Percentiles rank a stretch among this genome's conserved stretches.
These are phyloP conservation scores for Charina bottae DNA, from an alignment of 2,113 vertebrate species.

Conservation along the genomic window DNA sequence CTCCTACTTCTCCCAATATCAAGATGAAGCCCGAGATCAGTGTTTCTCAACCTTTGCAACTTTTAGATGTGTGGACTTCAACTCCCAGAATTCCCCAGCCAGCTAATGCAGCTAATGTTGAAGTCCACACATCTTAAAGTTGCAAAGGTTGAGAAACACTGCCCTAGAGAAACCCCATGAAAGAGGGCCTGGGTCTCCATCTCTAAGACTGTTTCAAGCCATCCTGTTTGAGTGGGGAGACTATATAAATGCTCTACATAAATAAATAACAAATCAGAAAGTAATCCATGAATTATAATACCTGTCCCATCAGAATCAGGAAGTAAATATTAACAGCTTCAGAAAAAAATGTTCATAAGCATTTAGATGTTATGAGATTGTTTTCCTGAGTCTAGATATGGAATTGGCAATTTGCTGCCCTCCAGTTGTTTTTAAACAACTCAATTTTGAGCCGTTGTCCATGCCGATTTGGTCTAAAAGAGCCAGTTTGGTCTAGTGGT, in stretches of 20 bases:
- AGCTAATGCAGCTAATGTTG: no score
- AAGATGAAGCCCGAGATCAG: not conserved
- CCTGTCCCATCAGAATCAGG: not conserved
- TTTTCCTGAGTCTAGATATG: not conserved
- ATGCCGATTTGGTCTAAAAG: no score
- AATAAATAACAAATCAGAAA: not conserved
- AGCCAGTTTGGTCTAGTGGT: no score
- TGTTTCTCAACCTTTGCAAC: no score
- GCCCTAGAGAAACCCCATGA: no score
- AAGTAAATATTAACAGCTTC: not conserved
- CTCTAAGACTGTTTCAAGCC: not conserved
- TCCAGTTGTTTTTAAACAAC: not conserved
- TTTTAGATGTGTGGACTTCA: no score
- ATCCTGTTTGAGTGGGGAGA: not conserved
- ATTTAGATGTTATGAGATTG: not conserved
- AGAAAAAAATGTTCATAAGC: not conserved
- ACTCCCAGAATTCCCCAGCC: no score
- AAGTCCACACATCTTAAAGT: no score
- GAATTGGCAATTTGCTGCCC: not conserved
- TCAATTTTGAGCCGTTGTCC: not conserved
- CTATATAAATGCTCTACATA: not conserved
- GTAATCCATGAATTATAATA: not conserved
- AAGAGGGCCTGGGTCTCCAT: no score
- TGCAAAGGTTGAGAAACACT: no score
- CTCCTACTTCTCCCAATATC: not conserved